These are phyloP conservation scores for Scaptomyza cyrtandrae DNA, from an alignment of 2,888 invertebrate genomes.

Conservation along the genomic window DNA sequence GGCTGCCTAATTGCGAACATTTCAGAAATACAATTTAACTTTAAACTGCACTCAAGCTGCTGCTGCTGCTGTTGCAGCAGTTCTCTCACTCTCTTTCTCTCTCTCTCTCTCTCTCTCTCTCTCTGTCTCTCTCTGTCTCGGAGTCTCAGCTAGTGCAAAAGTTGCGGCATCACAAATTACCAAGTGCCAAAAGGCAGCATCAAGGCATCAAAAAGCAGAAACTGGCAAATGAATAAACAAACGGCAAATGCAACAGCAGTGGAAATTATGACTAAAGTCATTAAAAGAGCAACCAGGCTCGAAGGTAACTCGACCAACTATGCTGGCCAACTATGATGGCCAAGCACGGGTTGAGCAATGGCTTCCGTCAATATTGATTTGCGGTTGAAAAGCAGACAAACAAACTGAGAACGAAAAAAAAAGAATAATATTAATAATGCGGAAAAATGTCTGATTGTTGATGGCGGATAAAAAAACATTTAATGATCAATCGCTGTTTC, in stretches of 20 bases:
- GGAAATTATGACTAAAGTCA: constrained; percentile 74
- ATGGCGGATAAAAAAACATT: constrained; percentile 24
- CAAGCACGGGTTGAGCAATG: background rate
- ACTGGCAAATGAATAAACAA: constrained; percentile 32
- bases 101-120: constrained; percentile 3
- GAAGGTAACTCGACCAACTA: constrained; percentile 12
- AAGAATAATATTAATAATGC: constrained; percentile 25
- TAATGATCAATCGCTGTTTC: constrained; percentile 46
- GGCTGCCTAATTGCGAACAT: constrained; percentile 81
- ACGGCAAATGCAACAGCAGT: constrained; percentile 55
- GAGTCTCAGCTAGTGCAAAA: constrained; percentile 41
- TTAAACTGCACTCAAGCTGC: constrained; percentile 80
- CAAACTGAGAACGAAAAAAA: constrained; percentile 21
- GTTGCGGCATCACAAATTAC: constrained; percentile 72
- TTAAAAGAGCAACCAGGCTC: constrained; percentile 61
- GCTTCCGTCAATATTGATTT: constrained; percentile 75
- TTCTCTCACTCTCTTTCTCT: constrained; percentile 1
- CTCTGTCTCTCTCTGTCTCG: background rate
- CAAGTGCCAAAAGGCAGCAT: constrained; percentile 63
- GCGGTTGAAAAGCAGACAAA: constrained; percentile 59
- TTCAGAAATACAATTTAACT: constrained; percentile 81
- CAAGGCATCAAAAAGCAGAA: constrained; percentile 19
- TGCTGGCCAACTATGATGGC: background rate
- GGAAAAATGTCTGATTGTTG: constrained; percentile 39
- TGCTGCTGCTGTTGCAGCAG: constrained; percentile 35